Evolutionary conservation across 2,888 invertebrate species (phyloP), one percentile per base, ranked within the genome.

Genomic region (Xestia rhomboidea): DNA sequence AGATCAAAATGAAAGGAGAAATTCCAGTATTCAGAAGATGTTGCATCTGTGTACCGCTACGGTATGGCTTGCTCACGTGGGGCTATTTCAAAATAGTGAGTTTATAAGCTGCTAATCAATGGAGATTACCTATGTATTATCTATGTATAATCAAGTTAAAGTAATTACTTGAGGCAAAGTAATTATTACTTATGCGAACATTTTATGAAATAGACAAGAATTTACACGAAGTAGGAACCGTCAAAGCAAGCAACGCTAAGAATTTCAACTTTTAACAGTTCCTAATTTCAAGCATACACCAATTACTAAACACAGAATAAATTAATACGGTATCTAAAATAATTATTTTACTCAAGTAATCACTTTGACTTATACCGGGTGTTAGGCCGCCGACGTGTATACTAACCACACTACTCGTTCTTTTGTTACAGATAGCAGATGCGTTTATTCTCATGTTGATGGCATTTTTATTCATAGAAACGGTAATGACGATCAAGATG

Each of bases 61-160:
- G 94, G 15, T 86, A 89, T 70, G 94, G 95, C 7, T 90, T 94
- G 51, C 82, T 94, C 18, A 79, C 90, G 30, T 92, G 93, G 77
- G 93, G 92, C 62, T 90, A 89, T 80, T 73, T 89, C 18, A 90
- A 91, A 84, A 68, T 90, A 87, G 91, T 91, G 66, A 87, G 89
- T 87, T 8, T 24, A 38, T 18, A 27, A 21, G 2, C 10, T 57
- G n/a, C 4, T 57, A 2, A 27, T 34, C 7, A 34, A 34, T 24
- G 7, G 38, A 41, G 24, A 27, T 18, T 30, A 46, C 46, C 6
- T 18, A 0, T 6, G 18, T 46, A 21, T 46, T 18, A n/a, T n/a
- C n/a, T n/a, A n/a, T n/a, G n/a, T 18, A 46, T 6, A 7, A 1
- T 46, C 46, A 46, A 46, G 18, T 46, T 46, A 18, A 46, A 46